Evolutionary conservation across 1,140 invertebrate genomes (phyloP).

Genomic region (Ooceraea biroi): DNA sequence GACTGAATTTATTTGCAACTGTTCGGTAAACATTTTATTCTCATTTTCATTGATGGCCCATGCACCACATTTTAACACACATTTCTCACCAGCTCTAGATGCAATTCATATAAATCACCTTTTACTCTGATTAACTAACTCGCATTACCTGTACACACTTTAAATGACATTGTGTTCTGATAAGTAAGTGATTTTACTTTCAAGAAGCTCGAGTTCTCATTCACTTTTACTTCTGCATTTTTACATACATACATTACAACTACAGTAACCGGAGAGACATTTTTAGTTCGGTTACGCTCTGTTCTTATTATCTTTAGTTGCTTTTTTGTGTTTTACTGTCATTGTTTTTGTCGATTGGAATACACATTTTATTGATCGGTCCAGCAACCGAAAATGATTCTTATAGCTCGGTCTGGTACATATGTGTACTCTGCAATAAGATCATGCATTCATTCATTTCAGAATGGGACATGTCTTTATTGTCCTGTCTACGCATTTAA

Average conservation of each 20-base stretch:
- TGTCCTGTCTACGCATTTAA: background rate
- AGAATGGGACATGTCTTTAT: background rate
- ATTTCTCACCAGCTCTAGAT: background rate
- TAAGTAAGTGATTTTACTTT: background rate
- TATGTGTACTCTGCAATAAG: background rate
- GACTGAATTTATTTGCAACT: background rate
- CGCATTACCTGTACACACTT: conserved; percentile 2
- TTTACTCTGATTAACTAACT: background rate
- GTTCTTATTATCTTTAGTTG: conserved; percentile 19
- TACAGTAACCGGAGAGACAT: conserved; percentile 68
- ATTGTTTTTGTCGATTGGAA: background rate
- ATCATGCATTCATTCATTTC: background rate
- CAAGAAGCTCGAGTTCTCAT: background rate
- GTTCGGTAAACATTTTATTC: background rate
- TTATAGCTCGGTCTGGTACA: conserved; percentile 72
- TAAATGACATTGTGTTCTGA: conserved; percentile 45
- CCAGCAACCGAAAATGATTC: conserved; percentile 74
- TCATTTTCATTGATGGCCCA: background rate
- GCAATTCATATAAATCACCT: background rate
- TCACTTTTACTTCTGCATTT: background rate
- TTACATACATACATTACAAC: background rate
- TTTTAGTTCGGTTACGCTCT: conserved; percentile 71
- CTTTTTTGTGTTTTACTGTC: background rate
- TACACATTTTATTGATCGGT: conserved; percentile 31
- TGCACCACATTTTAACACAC: background rate